A percentile compares a stretch with the other conserved stretches of the same genome.
Conservation (phyloP, 2,888 invertebrate species). For the Antitype chi region DNA sequence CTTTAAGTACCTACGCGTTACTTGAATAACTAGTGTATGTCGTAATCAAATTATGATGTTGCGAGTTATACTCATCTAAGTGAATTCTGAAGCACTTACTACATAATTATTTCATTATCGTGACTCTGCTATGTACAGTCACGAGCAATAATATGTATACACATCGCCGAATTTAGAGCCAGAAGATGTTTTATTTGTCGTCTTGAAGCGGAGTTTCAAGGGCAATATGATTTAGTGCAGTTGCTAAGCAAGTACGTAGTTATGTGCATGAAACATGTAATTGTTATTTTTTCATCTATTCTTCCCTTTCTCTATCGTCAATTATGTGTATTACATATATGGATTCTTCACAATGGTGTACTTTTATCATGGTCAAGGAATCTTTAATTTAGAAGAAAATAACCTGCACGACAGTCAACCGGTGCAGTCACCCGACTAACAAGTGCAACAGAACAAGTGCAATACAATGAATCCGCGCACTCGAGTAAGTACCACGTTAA, state of each 20-base stretch:
- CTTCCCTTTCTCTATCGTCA: background rate
- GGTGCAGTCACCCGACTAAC: constrained; percentile 16
- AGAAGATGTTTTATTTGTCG: constrained; percentile 10
- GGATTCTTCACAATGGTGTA: background rate
- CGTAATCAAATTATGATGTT: constrained; percentile 38
- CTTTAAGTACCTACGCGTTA: constrained; percentile 32
- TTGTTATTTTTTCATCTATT: background rate
- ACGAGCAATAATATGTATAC: no score
- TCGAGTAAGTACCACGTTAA: constrained; percentile 30
- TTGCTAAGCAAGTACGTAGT: background rate
- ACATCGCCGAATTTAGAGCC: no score
- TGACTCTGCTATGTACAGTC: background rate
- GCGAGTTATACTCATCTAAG: constrained; percentile 7
- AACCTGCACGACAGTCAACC: background rate
- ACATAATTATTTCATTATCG: background rate
- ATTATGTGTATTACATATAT: background rate
- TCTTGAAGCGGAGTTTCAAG: background rate
- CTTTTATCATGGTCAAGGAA: background rate
- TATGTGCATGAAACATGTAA: background rate
- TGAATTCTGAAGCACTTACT: constrained; percentile 24
- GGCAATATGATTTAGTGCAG: background rate
- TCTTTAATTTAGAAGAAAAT: background rate
- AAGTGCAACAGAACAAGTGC: constrained; percentile 55
- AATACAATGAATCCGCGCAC: constrained; percentile 53
- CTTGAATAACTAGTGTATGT: constrained; percentile 23